Evolutionary conservation across 2,888 invertebrate genomes (phyloP).

Genomic region (Busseola fusca): DNA sequence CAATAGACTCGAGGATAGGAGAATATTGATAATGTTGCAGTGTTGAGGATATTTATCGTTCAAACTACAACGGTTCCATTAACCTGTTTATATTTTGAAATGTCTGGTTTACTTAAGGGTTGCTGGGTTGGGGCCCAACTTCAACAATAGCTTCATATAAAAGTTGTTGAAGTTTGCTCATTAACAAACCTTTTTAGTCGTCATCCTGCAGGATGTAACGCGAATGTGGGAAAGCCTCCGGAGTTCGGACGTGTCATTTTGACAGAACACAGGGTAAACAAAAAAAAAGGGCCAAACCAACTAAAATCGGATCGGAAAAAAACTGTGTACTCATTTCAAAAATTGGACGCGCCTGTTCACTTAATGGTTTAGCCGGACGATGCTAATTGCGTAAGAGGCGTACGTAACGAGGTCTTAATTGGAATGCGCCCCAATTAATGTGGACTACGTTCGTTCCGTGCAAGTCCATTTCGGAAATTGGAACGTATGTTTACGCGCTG

Average conservation of each 20-base stretch:
- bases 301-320: conserved; percentile 28
- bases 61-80: conserved; percentile 29
- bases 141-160: conserved; percentile 2
- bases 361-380: conserved; percentile 74
- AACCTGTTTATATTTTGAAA: conserved; percentile 9
- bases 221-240: not conserved
- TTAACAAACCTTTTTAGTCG: conserved; percentile 15
- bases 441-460: conserved; percentile 75
- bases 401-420: conserved; percentile 86
- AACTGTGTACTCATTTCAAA: conserved; percentile 63
- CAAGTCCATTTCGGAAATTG: conserved; percentile 83
- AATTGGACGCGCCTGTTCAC: conserved; percentile 69
- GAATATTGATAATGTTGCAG: conserved; percentile 47
- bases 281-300: conserved; percentile 5
- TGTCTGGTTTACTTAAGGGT: conserved; percentile 14
- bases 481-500: conserved; percentile 81
- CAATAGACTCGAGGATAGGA: conserved; percentile 51
- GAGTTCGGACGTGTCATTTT: conserved; percentile 11
- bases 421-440: conserved; percentile 88
- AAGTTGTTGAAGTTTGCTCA: conserved; percentile 26
- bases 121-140: not conserved
- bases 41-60: conserved; percentile 41
- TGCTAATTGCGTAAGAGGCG: conserved; percentile 86
- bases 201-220: conserved; percentile 5
- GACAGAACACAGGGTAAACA: conserved; percentile 10